Evolutionary conservation across 92 coral and sea anemone genomes (phyloP), one percentile per base, ranked within the genome.

Genomic region (Siderastrea siderea): DNA sequence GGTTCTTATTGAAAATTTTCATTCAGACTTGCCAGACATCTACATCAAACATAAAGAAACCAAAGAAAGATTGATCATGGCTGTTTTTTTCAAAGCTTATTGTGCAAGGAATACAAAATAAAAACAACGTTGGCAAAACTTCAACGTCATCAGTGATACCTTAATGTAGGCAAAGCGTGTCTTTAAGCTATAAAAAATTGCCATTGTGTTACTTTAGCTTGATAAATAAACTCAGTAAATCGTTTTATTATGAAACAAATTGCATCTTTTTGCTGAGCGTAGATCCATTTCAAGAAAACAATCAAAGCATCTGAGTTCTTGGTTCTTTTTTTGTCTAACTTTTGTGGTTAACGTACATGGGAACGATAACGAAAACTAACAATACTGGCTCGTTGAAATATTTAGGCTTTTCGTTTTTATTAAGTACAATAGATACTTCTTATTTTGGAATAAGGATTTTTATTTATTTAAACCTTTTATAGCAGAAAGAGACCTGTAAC

Each of bases 161-260:
- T 26, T 26, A 16, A 68, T 70, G 53, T 14, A 9, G 67, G 50
- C 26, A 12, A 6, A 17, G 78, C 19, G 45, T 69, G 69, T 57
- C 55, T 45, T 82, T 46, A 81, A 54, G 68, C 58, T 54, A 66
- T 57, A 52, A 57, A 43, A 46, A 45, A 51, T 45, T 8, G 16
- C 69, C 17, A 70, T 82, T 82, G 78, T 70, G 15, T 71, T 43
- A 8, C 54, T 80, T 51, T 68, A 74, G 49, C 79, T 26, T 66
- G 49, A 50, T 54, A 80, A 66, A 15, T 82, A 13, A 16, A 8
- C 26, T 13, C 17, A 55, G 15, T 58, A 11, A 7, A 64, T 9
- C 53, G 3, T 38, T 47, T 67, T 59, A 47, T 55, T 55, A 46
- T 82, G 85, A 70, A 54, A 82, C 68, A 82, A 82, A 58, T 9